phyloP scores from a whole-genome alignment of 1,140 invertebrate species.

The Anastrepha obliqua region DNA sequence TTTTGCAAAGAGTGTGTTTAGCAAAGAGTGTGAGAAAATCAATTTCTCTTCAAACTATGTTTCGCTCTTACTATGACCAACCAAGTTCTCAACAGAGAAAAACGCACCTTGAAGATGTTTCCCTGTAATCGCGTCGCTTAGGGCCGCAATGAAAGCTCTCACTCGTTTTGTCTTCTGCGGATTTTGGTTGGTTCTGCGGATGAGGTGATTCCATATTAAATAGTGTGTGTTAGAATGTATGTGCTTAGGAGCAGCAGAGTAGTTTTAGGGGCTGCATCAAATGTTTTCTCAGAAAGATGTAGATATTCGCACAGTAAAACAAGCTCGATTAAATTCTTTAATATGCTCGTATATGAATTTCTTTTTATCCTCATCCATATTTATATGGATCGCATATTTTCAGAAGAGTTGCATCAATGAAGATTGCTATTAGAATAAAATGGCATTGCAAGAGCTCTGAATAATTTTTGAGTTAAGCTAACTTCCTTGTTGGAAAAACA shows the following conservation, averaged over 20 bases:
- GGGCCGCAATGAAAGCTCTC: neutral
- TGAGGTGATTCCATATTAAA: slow-evolving; percentile 45
- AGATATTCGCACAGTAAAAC: neutral
- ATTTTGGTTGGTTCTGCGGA: slow-evolving; percentile 41
- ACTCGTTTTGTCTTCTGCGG: neutral
- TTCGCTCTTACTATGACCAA: no score
- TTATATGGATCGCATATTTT: neutral
- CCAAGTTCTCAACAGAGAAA: no score
- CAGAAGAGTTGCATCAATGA: neutral
- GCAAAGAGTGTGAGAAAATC: no score
- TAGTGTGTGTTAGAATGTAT: slow-evolving; percentile 5
- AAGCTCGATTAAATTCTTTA: neutral
- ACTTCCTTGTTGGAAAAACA: no score
- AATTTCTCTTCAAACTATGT: no score
- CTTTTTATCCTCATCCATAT: neutral
- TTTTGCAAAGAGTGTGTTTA: no score
- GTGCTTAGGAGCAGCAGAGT: neutral
- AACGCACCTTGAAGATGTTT: no score
- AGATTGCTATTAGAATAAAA: neutral
- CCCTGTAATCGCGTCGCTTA: neutral
- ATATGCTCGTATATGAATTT: neutral
- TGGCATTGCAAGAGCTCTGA: no score
- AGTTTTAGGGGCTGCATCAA: neutral
- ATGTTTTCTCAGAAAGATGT: neutral
- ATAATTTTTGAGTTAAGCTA: no score